phyloP scores from a whole-genome alignment of 2,113 vertebrate genomes.

The Struthio camelus region DNA sequence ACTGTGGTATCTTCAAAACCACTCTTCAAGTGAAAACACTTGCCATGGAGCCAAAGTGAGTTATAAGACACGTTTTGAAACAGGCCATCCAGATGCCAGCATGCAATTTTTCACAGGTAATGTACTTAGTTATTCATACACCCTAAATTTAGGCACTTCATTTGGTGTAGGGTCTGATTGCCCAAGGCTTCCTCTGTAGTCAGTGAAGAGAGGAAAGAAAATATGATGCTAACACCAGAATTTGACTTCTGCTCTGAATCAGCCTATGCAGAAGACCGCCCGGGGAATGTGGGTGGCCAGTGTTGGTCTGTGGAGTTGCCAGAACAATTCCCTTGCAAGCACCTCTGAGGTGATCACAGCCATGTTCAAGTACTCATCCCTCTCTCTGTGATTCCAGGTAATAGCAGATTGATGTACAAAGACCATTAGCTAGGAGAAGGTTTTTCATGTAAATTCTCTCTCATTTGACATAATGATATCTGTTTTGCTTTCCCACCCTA shows the following conservation, averaged over 20 bases:
- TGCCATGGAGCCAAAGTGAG: background rate
- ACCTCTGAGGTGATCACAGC: background rate
- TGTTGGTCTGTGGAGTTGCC: background rate
- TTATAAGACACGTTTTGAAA: background rate
- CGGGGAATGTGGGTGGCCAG: background rate
- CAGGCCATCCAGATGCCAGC: background rate
- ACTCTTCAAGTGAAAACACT: background rate
- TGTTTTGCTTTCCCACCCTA: background rate
- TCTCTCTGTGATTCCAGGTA: background rate
- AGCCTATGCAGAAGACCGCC: background rate
- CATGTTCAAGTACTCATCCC: background rate
- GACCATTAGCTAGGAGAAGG: background rate
- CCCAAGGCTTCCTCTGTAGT: background rate
- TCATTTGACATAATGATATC: background rate
- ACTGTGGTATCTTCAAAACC: background rate
- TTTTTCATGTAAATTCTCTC: background rate
- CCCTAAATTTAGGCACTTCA: background rate
- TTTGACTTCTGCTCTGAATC: background rate
- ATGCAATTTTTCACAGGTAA: background rate
- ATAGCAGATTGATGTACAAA: background rate
- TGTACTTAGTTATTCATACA: background rate
- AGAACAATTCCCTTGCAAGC: background rate
- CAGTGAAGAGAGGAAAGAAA: background rate
- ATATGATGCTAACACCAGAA: background rate
- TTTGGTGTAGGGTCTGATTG: rapidly evolving